Evolutionary conservation across 2,888 invertebrate genomes (phyloP), one percentile per base, ranked within the genome.

Genomic region (Apeira syringaria): DNA sequence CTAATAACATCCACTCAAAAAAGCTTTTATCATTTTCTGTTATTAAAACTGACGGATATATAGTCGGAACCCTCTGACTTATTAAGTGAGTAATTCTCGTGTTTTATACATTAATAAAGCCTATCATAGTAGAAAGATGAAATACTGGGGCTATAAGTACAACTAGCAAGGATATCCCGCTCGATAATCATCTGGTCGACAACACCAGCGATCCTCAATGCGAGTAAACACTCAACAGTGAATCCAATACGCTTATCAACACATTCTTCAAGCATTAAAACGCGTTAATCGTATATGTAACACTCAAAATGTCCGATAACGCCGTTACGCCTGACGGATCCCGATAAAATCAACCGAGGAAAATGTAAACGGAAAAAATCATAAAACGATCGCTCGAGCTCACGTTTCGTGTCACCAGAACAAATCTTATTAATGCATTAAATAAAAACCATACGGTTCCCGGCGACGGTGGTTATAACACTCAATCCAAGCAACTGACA

Each of bases 361-460:
- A 33, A 25, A 39, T 37, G 30, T 29, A 30, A 18, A 12, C 29
- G 10, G 17, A 25, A 38, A 45, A 45, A 47, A 42, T 35, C 30
- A 40, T 9, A 13, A 20, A 24, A 11, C 22, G 8, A 12, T 34
- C 20, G 25, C 22, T 27, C 25, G 43, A 51, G 24, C 32, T 8
- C 22, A 36, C 20, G 20, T 60, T 57, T 59, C 56, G 55, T 67
- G 64, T 63, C 75, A 76, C 75, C 74, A 74, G 65, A 75, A 74
- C 74, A 57, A 74, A 73, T 68, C 42, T 47, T 37, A 57, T 53
- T 53, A 60, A n/a, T 15, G 15, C 15, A 63, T 5, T 61, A 61
- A 61, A 55, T 61, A 61, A 61, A 55, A 56, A 48, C 50, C 56
- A 51, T 54, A 52, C 49, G 28, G 52, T 42, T 53, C 50, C 58